Evolutionary conservation across 2,113 vertebrate species (phyloP).

Genomic region (Canis aureus): DNA sequence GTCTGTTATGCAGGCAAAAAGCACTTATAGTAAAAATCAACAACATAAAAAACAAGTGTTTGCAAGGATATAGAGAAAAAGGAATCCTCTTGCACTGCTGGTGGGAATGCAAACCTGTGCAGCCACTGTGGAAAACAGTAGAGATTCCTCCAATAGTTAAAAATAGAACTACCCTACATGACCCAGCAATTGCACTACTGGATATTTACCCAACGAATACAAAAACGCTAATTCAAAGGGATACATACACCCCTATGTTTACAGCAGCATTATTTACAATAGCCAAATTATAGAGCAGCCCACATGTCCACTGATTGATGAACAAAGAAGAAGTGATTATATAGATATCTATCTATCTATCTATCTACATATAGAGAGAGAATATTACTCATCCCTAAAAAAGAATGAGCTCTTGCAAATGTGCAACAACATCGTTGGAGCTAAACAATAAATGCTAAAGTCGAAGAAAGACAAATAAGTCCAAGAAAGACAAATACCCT

Average conservation of each 20-base stretch:
- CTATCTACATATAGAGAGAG: too few species aligned
- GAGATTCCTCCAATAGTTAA: neutral
- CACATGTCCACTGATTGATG: neutral
- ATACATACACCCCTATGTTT: neutral
- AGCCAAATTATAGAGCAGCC: neutral
- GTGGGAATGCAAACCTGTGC: neutral
- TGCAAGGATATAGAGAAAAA: neutral
- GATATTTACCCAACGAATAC: neutral
- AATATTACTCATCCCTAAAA: neutral
- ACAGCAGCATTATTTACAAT: neutral
- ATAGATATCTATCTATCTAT: too few species aligned
- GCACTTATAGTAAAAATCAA: neutral
- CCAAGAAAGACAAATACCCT: neutral
- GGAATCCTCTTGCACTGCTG: neutral
- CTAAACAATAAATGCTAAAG: neutral
- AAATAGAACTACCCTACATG: neutral
- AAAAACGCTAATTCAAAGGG: neutral
- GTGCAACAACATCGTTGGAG: neutral
- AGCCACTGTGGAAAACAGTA: neutral
- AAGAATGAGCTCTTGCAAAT: neutral
- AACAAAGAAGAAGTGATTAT: neutral
- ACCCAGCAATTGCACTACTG: neutral
- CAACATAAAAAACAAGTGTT: neutral
- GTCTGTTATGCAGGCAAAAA: neutral
- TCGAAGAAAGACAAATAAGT: neutral